Evolutionary conservation across 2,113 vertebrate genomes (phyloP).

Genomic region (Coregonus clupeaformis): DNA sequence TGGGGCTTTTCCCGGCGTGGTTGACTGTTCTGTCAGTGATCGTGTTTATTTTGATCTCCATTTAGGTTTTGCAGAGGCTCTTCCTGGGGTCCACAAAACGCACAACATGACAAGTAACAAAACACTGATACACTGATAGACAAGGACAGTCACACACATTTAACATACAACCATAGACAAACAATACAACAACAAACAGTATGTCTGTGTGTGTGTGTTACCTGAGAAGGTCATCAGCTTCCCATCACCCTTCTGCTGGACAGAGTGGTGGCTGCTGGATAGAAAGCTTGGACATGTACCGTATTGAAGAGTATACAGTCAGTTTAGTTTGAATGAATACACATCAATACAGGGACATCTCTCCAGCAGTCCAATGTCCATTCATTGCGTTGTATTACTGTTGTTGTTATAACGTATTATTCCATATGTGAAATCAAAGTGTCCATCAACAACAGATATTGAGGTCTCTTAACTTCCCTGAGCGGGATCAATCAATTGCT

Average conservation of each 20-base stretch:
- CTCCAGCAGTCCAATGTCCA: not conserved
- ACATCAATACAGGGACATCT: no score
- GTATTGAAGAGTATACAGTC: not conserved
- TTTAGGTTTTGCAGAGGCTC: no score
- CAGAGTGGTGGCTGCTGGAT: conserved; percentile 46
- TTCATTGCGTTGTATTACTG: not conserved
- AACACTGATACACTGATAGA: no score
- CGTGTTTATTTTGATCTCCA: not conserved
- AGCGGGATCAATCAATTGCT: not conserved
- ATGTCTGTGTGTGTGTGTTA: no score
- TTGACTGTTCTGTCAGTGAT: not conserved
- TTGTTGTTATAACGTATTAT: not conserved
- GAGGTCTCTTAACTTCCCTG: not conserved
- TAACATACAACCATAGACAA: no score
- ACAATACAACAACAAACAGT: no score
- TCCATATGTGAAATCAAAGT: not conserved
- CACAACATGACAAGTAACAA: no score
- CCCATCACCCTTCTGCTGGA: conserved; percentile 52
- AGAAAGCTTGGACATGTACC: not conserved
- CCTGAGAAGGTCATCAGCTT: not conserved
- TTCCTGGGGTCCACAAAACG: no score
- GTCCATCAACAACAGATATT: not conserved
- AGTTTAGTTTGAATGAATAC: not conserved
- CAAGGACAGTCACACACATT: no score
- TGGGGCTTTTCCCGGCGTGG: not conserved